phyloP scores from a whole-genome alignment of 2,113 vertebrate genomes.

The Dryoscopus gambensis region DNA sequence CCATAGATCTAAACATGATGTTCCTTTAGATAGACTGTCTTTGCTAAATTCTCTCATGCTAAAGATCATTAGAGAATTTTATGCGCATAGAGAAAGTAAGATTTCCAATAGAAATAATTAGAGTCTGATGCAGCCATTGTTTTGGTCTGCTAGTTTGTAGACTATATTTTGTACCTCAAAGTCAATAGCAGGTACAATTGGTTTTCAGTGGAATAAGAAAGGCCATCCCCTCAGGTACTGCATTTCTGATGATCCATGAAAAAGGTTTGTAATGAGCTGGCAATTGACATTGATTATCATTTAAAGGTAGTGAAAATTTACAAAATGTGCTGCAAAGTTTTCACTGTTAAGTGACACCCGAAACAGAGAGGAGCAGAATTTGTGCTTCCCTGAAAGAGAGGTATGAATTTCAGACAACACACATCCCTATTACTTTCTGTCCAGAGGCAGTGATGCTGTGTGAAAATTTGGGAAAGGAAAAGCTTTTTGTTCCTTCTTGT shows the following conservation, averaged over 20 bases:
- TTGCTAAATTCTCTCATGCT: background rate
- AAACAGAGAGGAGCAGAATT: background rate
- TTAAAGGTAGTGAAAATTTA: background rate
- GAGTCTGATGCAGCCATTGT: background rate
- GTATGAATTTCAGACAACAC: background rate
- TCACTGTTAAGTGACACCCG: background rate
- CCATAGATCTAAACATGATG: background rate
- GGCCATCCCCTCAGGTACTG: background rate
- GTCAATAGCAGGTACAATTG: background rate
- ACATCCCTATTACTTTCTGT: background rate
- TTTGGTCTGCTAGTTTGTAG: background rate
- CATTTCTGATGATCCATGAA: conserved; percentile 33
- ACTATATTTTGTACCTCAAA: background rate
- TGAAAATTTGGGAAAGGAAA: background rate
- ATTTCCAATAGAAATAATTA: background rate
- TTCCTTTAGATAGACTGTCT: background rate
- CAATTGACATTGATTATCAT: conserved; percentile 44
- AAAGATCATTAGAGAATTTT: background rate
- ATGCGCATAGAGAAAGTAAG: background rate
- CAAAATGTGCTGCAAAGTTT: background rate
- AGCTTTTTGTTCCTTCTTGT: background rate
- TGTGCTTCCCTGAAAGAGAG: background rate
- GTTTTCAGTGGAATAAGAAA: background rate
- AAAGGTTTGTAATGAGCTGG: conserved; percentile 24
- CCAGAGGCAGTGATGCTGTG: rapidly evolving